A percentile compares a stretch with the other conserved stretches of the same genome.
phyloP scores from a whole-genome alignment of 2,888 invertebrate genomes.

The Hyposoter didymator region DNA sequence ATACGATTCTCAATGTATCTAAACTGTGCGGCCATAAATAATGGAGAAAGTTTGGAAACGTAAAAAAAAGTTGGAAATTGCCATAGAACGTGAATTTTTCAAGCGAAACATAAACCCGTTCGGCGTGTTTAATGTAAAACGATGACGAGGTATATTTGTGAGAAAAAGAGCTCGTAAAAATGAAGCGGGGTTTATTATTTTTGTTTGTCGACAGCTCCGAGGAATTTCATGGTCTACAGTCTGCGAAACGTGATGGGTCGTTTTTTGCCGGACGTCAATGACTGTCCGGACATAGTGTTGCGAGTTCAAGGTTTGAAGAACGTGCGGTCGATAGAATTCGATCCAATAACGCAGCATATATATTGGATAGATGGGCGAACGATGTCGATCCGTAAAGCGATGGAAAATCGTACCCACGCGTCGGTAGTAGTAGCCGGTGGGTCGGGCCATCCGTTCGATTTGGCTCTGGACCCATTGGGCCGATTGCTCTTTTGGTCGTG shows the following conservation, averaged over 20 bases:
- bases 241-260: slow-evolving; percentile 93
- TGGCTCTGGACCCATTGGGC: slow-evolving; percentile 94
- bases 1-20: no score
- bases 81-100: background rate
- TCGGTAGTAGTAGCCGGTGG: slow-evolving; percentile 87
- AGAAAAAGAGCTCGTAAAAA: background rate
- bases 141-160: background rate
- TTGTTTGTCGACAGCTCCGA: slow-evolving; percentile 88
- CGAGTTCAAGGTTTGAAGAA: slow-evolving; percentile 92
- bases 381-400: slow-evolving; percentile 89
- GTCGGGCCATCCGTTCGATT: slow-evolving; percentile 90
- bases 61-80: background rate
- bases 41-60: background rate
- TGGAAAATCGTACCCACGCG: slow-evolving; percentile 87
- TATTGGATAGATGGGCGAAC: slow-evolving; percentile 93
- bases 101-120: background rate
- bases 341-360: slow-evolving; percentile 89
- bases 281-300: slow-evolving; percentile 93
- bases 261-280: slow-evolving; percentile 90
- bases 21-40: background rate
- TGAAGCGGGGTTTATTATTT: background rate
- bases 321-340: slow-evolving; percentile 94
- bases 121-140: background rate
- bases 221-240: slow-evolving; percentile 94
- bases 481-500: slow-evolving; percentile 96